Evolutionary conservation across 2,113 vertebrate species (phyloP).

Genomic region (Hystrix brachyura): DNA sequence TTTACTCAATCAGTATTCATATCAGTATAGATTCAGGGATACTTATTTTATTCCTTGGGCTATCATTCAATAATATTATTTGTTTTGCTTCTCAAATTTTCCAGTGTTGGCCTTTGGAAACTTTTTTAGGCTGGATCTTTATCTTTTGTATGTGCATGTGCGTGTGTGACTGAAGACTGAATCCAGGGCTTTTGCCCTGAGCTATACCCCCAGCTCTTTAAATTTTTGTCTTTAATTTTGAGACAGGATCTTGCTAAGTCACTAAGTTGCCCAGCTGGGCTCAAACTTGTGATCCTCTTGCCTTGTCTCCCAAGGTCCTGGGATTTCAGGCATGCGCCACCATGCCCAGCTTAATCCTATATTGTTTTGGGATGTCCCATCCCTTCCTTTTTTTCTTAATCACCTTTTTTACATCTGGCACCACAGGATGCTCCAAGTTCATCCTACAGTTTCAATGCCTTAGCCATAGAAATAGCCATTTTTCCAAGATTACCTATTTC

Average conservation of each 20-base stretch:
- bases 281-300: not conserved
- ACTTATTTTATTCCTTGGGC: conserved; percentile 23
- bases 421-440: not conserved
- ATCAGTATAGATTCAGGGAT: not conserved
- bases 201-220: not conserved
- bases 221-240: not conserved
- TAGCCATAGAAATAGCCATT: not conserved
- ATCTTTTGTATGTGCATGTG: not conserved
- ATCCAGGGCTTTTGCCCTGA: not conserved
- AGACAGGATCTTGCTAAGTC: not conserved
- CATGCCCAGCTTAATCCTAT: not conserved
- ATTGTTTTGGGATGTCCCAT: not conserved
- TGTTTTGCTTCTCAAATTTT: conserved; percentile 43
- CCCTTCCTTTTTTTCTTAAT: not conserved
- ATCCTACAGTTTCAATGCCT: not conserved
- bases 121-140: not conserved
- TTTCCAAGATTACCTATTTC: not conserved
- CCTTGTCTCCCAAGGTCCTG: not conserved
- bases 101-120: not conserved
- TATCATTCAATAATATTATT: not conserved
- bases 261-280: not conserved
- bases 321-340: not conserved
- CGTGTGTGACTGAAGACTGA: not conserved
- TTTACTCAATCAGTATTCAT: not conserved
- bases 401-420: not conserved